Evolutionary conservation across 2,113 vertebrate species (phyloP).

Genomic region (Nettapus auritus): DNA sequence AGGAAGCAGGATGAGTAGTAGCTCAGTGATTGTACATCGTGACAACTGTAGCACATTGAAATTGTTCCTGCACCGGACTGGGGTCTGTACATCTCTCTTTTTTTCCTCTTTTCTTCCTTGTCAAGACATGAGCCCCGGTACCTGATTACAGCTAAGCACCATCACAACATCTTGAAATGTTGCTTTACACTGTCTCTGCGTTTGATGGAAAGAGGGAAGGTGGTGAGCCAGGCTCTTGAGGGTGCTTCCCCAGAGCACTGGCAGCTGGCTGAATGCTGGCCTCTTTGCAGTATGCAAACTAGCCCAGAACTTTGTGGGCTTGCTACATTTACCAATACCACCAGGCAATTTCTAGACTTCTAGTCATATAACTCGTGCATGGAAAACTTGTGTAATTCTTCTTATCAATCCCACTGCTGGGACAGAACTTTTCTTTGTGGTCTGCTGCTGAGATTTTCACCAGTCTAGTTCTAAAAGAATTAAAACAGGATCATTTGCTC

Average conservation of each 20-base stretch:
- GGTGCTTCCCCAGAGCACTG: rapidly evolving
- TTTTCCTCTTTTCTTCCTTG: neutral
- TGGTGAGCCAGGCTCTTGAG: neutral
- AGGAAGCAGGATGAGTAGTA: neutral
- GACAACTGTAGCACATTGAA: neutral
- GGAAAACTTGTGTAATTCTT: neutral
- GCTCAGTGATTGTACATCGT: neutral
- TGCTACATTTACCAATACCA: neutral
- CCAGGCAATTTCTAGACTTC: neutral
- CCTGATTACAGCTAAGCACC: neutral
- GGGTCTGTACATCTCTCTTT: neutral
- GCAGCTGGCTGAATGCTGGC: neutral
- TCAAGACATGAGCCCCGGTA: neutral
- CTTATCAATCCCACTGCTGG: neutral
- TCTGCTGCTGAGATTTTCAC: neutral
- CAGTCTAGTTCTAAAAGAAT: neutral
- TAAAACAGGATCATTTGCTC: neutral
- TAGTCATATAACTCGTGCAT: neutral
- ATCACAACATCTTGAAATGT: neutral
- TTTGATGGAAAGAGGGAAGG: neutral
- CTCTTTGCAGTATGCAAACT: neutral
- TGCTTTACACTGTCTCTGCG: neutral
- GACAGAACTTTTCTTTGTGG: neutral
- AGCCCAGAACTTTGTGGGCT: neutral
- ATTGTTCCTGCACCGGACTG: neutral